Conservation (phyloP, 2,113 vertebrate species). For the Silurus meridionalis region DNA sequence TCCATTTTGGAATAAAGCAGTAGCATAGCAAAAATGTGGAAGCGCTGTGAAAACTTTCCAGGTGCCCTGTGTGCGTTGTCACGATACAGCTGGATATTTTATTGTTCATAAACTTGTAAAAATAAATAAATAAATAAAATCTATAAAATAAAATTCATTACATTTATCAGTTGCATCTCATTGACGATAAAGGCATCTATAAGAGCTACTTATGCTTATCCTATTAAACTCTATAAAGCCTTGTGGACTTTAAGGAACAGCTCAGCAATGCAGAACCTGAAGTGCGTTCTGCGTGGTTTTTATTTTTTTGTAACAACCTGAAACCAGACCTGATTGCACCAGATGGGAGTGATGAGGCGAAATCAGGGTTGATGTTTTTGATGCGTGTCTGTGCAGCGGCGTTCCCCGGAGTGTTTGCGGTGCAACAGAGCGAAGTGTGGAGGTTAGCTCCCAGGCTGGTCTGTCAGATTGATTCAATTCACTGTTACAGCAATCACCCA, state of each 20-base stretch:
- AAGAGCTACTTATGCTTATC: not conserved
- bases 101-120: not conserved
- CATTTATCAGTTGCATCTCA: not conserved
- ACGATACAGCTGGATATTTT: not conserved
- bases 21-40: no score
- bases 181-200: not conserved
- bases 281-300: not conserved
- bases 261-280: not conserved
- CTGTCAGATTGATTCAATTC: constrained; percentile 71
- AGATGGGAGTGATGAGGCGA: constrained; percentile 19
- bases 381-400: constrained; percentile 8
- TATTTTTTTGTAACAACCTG: not conserved
- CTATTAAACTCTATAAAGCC: not conserved
- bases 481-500: constrained; percentile 68
- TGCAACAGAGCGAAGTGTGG: constrained; percentile 46
- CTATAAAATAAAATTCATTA: not conserved
- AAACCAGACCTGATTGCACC: constrained; percentile 31
- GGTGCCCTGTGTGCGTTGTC: not conserved
- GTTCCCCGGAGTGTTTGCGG: constrained; percentile 31
- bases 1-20: no score
- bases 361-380: constrained; percentile 23
- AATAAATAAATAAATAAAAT: not conserved
- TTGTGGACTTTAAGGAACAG: not conserved
- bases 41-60: no score
- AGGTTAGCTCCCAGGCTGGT: constrained; percentile 60